These are phyloP conservation scores for Leucophora obtusa DNA, from an alignment of 2,888 invertebrate species.

Conservation along the genomic window DNA sequence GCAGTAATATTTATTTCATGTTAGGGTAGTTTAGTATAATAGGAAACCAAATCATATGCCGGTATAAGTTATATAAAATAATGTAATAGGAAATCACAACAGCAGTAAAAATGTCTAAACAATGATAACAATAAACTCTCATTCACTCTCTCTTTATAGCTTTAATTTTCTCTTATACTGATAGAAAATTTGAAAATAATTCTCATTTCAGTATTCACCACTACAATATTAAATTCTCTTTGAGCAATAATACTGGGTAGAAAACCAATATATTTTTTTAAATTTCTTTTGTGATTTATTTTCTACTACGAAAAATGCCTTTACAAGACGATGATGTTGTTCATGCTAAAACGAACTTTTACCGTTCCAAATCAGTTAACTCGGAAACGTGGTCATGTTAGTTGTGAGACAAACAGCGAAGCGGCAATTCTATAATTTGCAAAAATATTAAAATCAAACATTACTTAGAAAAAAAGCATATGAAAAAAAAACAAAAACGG, in stretches of 20 bases:
- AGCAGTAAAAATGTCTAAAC: neutral
- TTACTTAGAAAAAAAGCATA: conserved; percentile 6
- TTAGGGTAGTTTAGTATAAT: neutral
- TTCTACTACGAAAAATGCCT: conserved; percentile 59
- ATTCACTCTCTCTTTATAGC: neutral
- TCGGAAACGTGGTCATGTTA: conserved; percentile 78
- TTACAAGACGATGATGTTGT: conserved; percentile 52
- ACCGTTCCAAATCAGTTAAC: conserved; percentile 76
- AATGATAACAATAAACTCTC: neutral
- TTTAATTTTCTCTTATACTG: neutral
- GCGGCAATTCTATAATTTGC: conserved; percentile 67
- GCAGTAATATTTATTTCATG: neutral
- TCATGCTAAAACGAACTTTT: conserved; percentile 62
- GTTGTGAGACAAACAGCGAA: conserved; percentile 70
- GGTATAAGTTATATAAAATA: conserved; percentile 12
- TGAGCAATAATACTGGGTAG: conserved; percentile 43
- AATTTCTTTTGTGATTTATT: conserved; percentile 17
- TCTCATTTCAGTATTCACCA: neutral
- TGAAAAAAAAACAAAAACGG: neutral
- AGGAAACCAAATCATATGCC: conserved; percentile 23
- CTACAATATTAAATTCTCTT: neutral
- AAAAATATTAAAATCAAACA: conserved; percentile 40
- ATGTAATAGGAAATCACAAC: conserved; percentile 11
- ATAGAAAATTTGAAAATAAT: neutral
- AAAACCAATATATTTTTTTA: conserved; percentile 42